Percentiles rank a stretch among this genome's conserved stretches.
phyloP scores from a whole-genome alignment of 92 coral and sea anemone species.

The Zoanthus solanderi region DNA sequence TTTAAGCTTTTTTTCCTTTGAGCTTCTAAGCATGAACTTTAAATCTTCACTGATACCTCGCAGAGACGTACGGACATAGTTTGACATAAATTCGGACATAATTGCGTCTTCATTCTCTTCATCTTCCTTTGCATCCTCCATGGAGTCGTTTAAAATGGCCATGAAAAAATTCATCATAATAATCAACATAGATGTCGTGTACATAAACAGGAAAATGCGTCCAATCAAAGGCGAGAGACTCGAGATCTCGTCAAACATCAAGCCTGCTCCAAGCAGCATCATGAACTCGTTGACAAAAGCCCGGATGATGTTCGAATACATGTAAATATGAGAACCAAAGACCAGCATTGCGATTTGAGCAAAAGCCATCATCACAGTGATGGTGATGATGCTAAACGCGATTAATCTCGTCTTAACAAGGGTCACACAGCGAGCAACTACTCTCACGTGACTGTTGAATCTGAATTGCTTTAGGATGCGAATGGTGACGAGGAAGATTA shows the following conservation, averaged over 20 bases:
- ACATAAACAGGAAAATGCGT: slow-evolving; percentile 82
- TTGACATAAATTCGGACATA: slow-evolving; percentile 41
- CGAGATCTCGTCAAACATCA: slow-evolving; percentile 73
- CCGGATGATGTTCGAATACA: slow-evolving; percentile 77
- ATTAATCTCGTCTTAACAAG: slow-evolving; percentile 62
- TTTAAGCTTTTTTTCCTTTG: not conserved
- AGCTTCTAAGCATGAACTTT: slow-evolving; percentile 2
- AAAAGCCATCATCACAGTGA: slow-evolving; percentile 73
- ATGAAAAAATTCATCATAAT: slow-evolving; percentile 88
- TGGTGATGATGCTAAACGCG: slow-evolving; percentile 67
- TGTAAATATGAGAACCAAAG: slow-evolving; percentile 70
- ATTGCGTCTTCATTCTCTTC: slow-evolving; percentile 36
- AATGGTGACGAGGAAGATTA: slow-evolving; percentile 81
- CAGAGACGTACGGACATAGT: slow-evolving; percentile 18
- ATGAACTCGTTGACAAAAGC: slow-evolving; percentile 84
- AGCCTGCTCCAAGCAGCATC: slow-evolving; percentile 86
- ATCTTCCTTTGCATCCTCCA: slow-evolving; percentile 71
- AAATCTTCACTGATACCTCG: slow-evolving; percentile 17
- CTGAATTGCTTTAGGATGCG: slow-evolving; percentile 81
- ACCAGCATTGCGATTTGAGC: slow-evolving; percentile 78
- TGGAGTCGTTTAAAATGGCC: slow-evolving; percentile 89
- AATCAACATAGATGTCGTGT: slow-evolving; percentile 69
- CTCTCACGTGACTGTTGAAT: slow-evolving; percentile 80
- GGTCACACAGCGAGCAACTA: slow-evolving; percentile 65
- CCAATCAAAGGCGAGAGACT: slow-evolving; percentile 70